These are phyloP conservation scores for Corapipo altera DNA, from an alignment of 2,113 vertebrate species.

Conservation along the genomic window DNA sequence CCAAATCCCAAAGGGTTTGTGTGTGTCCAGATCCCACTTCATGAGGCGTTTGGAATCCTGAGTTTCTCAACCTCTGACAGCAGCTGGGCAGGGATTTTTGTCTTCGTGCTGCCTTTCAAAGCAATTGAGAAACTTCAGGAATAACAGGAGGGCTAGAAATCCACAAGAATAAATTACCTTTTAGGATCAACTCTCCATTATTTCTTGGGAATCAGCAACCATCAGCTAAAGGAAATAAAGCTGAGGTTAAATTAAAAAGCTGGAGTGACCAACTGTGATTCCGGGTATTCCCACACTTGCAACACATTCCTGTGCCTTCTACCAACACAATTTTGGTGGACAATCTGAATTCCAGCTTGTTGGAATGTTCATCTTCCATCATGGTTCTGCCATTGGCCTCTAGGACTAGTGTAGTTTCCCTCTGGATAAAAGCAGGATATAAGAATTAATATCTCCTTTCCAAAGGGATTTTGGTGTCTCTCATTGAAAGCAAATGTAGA, in stretches of 20 bases:
- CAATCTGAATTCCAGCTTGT: background rate
- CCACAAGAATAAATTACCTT: background rate
- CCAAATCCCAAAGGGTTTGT: background rate
- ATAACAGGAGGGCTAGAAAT: background rate
- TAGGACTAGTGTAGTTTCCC: fast-evolving
- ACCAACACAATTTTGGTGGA: background rate
- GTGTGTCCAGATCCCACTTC: background rate
- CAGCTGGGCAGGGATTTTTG: background rate
- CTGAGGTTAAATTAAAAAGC: background rate
- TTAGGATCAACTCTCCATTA: fast-evolving
- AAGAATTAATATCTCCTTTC: background rate
- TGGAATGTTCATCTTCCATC: background rate
- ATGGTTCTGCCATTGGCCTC: fast-evolving
- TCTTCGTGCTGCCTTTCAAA: fast-evolving
- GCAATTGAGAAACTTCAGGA: background rate
- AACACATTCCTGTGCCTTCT: fast-evolving
- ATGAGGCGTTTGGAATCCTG: background rate
- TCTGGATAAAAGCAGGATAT: background rate
- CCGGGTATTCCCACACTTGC: background rate
- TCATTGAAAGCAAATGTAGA: fast-evolving
- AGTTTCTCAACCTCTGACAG: background rate
- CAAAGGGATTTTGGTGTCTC: background rate
- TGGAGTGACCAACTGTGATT: background rate
- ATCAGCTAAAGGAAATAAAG: background rate
- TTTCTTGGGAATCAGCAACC: background rate